Conservation (phyloP, 2,113 vertebrate species). For the Puntigrus tetrazona region DNA sequence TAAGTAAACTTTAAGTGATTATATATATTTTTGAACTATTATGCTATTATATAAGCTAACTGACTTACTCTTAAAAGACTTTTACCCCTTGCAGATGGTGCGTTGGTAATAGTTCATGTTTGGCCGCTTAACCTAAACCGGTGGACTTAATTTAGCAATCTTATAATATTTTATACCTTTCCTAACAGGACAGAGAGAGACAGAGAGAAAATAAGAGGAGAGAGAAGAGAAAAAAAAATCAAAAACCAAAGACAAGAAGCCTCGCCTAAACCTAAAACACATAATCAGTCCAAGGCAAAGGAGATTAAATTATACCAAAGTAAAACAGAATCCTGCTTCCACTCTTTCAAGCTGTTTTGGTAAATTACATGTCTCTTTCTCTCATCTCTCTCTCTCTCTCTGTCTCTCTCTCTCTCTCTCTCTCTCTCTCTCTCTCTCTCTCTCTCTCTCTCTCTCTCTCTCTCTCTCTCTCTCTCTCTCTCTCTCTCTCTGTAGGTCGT, state of each 20-base stretch:
- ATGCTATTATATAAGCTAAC: too few species aligned
- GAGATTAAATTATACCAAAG: conserved; percentile 47
- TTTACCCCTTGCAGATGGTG: not conserved
- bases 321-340: conserved; percentile 40
- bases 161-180: not conserved
- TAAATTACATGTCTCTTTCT: conserved; percentile 49
- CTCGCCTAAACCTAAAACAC: conserved; percentile 39
- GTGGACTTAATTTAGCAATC: not conserved
- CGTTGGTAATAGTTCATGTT: not conserved
- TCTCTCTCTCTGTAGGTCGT: conserved; percentile 25
- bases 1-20: too few species aligned
- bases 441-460: conserved; percentile 37
- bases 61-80: not conserved
- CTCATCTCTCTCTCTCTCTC: conserved; percentile 25
- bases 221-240: not conserved
- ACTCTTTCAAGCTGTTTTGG: conserved; percentile 34
- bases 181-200: not conserved
- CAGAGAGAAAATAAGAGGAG: not conserved
- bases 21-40: too few species aligned
- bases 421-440: conserved; percentile 30
- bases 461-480: conserved; percentile 31
- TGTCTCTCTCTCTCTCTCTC: conserved; percentile 31
- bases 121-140: not conserved
- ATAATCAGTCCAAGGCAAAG: conserved; percentile 42
- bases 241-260: conserved; percentile 28